These are phyloP conservation scores for Phymorhynchus buccinoides DNA, from an alignment of 1,140 invertebrate genomes.

Conservation along the genomic window DNA sequence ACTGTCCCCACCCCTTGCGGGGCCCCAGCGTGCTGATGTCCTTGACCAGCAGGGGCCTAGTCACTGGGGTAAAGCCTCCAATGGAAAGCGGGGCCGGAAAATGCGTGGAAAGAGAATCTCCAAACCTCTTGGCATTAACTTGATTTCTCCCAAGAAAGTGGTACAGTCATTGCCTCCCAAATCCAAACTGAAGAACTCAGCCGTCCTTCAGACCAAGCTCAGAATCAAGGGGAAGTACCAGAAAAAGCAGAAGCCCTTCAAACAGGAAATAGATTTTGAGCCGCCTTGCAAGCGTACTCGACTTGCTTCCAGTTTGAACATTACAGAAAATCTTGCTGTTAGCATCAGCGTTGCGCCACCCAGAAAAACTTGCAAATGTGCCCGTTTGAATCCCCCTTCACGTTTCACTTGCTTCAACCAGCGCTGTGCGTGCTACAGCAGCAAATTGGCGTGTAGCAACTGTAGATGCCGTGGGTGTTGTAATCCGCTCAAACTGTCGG, in stretches of 20 bases:
- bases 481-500: slow-evolving; percentile 80
- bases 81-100: neutral
- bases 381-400: slow-evolving; percentile 90
- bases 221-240: slow-evolving; percentile 43
- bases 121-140: neutral
- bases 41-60: slow-evolving; percentile 18
- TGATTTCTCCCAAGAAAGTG: neutral
- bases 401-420: slow-evolving; percentile 94
- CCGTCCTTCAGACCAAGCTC: slow-evolving; percentile 28
- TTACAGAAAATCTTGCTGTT: slow-evolving; percentile 27
- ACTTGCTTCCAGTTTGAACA: slow-evolving; percentile 15
- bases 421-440: slow-evolving; percentile 91
- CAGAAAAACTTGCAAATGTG: slow-evolving; percentile 84
- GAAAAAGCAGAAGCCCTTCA: slow-evolving; percentile 33
- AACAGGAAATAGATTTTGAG: slow-evolving; percentile 42
- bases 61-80: neutral
- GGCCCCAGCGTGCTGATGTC: slow-evolving; percentile 31
- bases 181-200: slow-evolving; percentile 25
- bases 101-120: neutral
- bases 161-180: neutral
- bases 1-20: slow-evolving; percentile 32
- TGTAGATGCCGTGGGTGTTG: slow-evolving; percentile 92
- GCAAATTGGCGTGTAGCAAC: slow-evolving; percentile 85
- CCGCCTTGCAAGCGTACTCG: slow-evolving; percentile 43
- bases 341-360: neutral